Base-by-base conservation (phyloP, 2,797 vertebrate genomes). In the Sardinella longiceps region DNA sequence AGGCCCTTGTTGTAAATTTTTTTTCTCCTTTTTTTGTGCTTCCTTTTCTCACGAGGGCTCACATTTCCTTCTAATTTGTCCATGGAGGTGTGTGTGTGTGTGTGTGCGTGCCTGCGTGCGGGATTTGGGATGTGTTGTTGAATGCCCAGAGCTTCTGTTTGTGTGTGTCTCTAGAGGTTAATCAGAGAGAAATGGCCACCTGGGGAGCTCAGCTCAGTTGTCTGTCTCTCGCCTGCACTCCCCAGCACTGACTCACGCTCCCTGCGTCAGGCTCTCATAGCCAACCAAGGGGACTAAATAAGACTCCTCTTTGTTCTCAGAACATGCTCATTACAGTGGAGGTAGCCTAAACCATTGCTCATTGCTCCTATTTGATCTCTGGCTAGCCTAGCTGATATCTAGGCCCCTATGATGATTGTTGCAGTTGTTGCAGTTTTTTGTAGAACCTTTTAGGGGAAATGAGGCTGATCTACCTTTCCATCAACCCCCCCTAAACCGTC, bases 101-200 rank as follows among this genome's bases (percentile, higher is more conserved):
- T 53, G 50, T 60, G 53, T 12, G 43, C 28, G 46, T 10, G 12
- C 11, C 18, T 53, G 51, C 20, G 51, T 63, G 81, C 23, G 25
- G 9, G n/a, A 46, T 83, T n/a, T 20, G 11, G 33, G 45, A 25
- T 15, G 12, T 39, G 58, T 25, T 77, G 18, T 43, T 20, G 15
- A 74, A 74, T 10, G 33, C 66, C 14, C 30, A 37, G 30, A 74
- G 66, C 66, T 30, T 39, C 33, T 33, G 66, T 74, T 37, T 15
- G 14, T 74, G 14, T 37, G 33, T 39, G 37, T 77, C 33, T 77
- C 70, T 77, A 37, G 70, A 77, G 70, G 33, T 23, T 77, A 43
- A 77, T 77, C 33, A 43, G 37, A 77, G 70, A 77, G 37, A 77
- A 43, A 77, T 77, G 70, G 70, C 70, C 70, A 43, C 70, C 70